Evolutionary conservation across 92 coral and sea anemone genomes (phyloP), one percentile per base, ranked within the genome.

Genomic region (Plumapathes pennacea): DNA sequence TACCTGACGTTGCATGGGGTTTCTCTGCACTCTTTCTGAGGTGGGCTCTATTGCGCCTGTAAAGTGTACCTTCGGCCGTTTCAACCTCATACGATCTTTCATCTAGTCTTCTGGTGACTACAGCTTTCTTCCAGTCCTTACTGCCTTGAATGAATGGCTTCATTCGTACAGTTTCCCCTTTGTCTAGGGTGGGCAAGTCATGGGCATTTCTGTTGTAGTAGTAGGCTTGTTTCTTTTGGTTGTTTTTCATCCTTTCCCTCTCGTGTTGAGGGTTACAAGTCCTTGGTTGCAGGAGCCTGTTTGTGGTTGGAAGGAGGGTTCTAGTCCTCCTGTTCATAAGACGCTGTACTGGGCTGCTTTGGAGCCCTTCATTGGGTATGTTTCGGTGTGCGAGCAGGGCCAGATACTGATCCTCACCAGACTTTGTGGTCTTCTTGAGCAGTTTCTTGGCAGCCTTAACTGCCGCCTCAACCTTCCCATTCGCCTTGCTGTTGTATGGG

Each of bases 341-440:
- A 8, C 40, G 40, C n/a, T 34, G 40, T 8, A n/a, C 40, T 34
- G 40, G 40, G 40, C 40, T 34, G 40, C 40, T 34, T 8, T 34
- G 9, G 7, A 74, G 39, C 6, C 73, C 82, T 53, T 66, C 74
- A 6, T 74, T 66, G 0, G 67, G 82, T 12, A 74, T 65, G 46
- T 75, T 75, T 53, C 69, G 24, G 21, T 75, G 38, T 26, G 32
- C 67, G 4, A 74, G 67, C 4, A 64, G 58, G 6, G 82, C 73
- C 25, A 74, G 68, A 32, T 34, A 34, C 40, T 34, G 40, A n/a
- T 34, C 40, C n/a, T 34, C 40, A n/a, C 40, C 40, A 34, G 40
- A 34, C n/a, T 34, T 34, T 8, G 40, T 34, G 40, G 40, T 34
- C 40, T 34, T 34, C 9, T 13, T 8, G n/a, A 34, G n/a, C 40